Conservation (phyloP, 2,888 invertebrate genomes). For the Dexiosoma caninum region DNA sequence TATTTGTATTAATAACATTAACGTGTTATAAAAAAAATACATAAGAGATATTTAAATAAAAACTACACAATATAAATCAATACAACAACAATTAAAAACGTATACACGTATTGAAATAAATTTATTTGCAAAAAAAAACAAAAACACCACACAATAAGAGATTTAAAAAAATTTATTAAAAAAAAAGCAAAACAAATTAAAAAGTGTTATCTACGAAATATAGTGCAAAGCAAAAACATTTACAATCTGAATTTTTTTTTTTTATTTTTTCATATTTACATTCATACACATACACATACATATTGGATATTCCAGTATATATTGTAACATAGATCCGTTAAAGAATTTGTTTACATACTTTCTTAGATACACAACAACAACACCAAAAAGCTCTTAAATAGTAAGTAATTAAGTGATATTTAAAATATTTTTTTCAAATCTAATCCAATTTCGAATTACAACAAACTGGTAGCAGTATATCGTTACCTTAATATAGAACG, state of each 20-base stretch:
- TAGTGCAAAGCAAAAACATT: not conserved
- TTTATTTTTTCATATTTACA: too few species aligned
- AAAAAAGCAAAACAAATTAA: not conserved
- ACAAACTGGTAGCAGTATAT: too few species aligned
- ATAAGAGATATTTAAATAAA: not conserved
- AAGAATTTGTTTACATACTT: too few species aligned
- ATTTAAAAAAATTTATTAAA: not conserved
- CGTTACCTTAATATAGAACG: too few species aligned
- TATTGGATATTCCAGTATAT: too few species aligned
- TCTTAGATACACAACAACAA: too few species aligned
- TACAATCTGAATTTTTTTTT: too few species aligned
- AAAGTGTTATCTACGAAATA: not conserved
- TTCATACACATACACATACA: not conserved
- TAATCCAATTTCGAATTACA: too few species aligned
- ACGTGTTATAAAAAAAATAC: not conserved
- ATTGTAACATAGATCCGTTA: too few species aligned
- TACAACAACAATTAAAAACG: constrained; percentile 5
- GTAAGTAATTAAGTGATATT: too few species aligned
- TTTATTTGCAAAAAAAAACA: not conserved
- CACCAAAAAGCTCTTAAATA: too few species aligned
- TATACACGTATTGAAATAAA: constrained; percentile 5
- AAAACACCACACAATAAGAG: not conserved
- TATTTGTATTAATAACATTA: constrained; percentile 2
- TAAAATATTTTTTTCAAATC: too few species aligned
- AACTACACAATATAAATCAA: not conserved